A percentile compares a stretch with the other conserved stretches of the same genome.
Evolutionary conservation across 2,888 invertebrate species (phyloP).

Genomic region (Drosophila meridionalis): DNA sequence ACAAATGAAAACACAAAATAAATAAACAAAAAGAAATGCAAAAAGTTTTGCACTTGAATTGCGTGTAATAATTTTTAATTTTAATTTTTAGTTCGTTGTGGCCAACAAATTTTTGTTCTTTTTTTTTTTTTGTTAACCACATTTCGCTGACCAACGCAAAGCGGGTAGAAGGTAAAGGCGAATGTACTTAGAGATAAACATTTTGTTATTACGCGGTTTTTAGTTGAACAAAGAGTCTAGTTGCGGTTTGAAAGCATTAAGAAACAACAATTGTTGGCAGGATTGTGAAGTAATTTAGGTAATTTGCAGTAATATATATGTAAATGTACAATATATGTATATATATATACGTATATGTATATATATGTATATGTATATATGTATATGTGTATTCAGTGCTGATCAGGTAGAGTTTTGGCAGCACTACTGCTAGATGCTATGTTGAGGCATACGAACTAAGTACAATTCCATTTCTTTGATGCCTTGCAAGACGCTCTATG

Average conservation of each 20-base stretch:
- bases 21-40: slow-evolving; percentile 22
- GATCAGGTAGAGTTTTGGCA: background rate
- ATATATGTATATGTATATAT: background rate
- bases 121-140: slow-evolving; percentile 40
- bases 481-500: no score
- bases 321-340: background rate
- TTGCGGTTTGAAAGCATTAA: background rate
- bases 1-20: slow-evolving; percentile 24
- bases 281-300: background rate
- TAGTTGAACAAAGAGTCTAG: slow-evolving; percentile 50
- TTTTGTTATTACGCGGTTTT: slow-evolving; percentile 48
- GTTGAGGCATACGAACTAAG: no score
- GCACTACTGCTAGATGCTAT: background rate
- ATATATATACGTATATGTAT: no score
- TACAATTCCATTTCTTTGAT: no score
- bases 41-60: slow-evolving; percentile 53
- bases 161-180: background rate
- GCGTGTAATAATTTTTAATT: slow-evolving; percentile 77
- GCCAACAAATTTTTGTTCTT: slow-evolving; percentile 44
- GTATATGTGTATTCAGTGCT: background rate
- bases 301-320: background rate
- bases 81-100: slow-evolving; percentile 73
- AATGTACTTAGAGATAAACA: slow-evolving; percentile 40
- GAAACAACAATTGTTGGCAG: background rate
- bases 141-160: slow-evolving; percentile 22